phyloP scores from a whole-genome alignment of 2,797 vertebrate genomes.

The Myotis findleyi region DNA sequence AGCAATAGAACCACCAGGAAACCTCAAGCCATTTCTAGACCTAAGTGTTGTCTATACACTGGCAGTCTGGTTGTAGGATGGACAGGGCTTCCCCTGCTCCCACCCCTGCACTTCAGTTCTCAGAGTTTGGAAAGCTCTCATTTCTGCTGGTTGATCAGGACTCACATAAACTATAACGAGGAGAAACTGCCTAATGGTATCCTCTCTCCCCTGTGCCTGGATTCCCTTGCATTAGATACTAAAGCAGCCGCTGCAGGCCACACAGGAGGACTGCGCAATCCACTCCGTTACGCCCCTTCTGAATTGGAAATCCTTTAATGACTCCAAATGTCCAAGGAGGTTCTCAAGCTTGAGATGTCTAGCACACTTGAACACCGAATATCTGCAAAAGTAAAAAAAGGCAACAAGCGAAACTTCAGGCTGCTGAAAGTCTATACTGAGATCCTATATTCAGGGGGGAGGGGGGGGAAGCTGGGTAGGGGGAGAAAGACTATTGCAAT shows the following conservation, averaged over 20 bases:
- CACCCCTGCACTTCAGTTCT: not conserved
- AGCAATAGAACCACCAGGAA: not conserved
- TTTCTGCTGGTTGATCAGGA: not conserved
- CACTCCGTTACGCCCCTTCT: not conserved
- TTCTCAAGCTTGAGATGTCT: not conserved
- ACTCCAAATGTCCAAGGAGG: not conserved
- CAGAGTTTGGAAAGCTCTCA: not conserved
- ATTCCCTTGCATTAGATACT: not conserved
- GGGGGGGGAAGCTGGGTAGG: not conserved
- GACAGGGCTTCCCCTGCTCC: too few species aligned
- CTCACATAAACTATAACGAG: not conserved
- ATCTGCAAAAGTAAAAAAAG: not conserved
- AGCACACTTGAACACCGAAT: not conserved
- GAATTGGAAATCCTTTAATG: not conserved
- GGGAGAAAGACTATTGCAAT: not conserved
- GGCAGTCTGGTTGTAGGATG: not conserved
- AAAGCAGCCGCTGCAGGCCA: not conserved
- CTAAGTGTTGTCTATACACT: not conserved
- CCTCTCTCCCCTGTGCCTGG: not conserved
- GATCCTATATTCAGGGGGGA: not conserved
- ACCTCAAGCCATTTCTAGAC: not conserved
- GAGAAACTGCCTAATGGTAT: not conserved
- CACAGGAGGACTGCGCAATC: not conserved
- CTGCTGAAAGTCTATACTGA: not conserved
- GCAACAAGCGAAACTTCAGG: not conserved